Evolutionary conservation across 2,113 vertebrate genomes (phyloP).

Genomic region (Tauraco erythrolophus): DNA sequence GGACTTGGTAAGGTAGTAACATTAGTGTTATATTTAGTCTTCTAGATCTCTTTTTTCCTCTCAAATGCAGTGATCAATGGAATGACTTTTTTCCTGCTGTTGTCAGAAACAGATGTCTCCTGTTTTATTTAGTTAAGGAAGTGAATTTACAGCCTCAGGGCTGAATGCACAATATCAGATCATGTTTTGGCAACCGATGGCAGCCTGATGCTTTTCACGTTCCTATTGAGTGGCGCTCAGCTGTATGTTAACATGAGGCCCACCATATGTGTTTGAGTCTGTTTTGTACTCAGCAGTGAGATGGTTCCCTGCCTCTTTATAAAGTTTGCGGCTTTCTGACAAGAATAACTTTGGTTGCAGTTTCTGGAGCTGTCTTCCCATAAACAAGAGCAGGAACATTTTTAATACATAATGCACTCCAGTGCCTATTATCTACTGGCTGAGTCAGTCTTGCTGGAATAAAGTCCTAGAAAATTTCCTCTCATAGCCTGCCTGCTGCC

Average conservation of each 20-base stretch:
- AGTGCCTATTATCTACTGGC: background rate
- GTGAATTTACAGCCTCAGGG: background rate
- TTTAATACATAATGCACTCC: background rate
- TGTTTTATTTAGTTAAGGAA: background rate
- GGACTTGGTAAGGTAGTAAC: background rate
- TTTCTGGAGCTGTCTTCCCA: background rate
- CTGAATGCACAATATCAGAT: background rate
- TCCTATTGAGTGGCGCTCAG: background rate
- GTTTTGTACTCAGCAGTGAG: background rate
- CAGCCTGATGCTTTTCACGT: background rate
- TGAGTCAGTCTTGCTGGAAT: background rate
- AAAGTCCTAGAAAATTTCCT: background rate
- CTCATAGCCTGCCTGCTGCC: background rate
- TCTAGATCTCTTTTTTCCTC: background rate
- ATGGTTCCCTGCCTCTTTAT: background rate
- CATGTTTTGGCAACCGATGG: background rate
- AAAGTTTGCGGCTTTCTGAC: background rate
- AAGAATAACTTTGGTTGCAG: background rate
- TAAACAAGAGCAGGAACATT: background rate
- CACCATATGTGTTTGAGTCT: background rate
- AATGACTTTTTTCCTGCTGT: background rate
- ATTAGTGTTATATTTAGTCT: background rate
- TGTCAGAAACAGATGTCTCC: conserved; percentile 11
- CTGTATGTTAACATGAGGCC: background rate
- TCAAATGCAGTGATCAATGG: background rate